Base-by-base conservation (phyloP, 2,797 vertebrate genomes). In the Melanotaenia maccullochi region DNA sequence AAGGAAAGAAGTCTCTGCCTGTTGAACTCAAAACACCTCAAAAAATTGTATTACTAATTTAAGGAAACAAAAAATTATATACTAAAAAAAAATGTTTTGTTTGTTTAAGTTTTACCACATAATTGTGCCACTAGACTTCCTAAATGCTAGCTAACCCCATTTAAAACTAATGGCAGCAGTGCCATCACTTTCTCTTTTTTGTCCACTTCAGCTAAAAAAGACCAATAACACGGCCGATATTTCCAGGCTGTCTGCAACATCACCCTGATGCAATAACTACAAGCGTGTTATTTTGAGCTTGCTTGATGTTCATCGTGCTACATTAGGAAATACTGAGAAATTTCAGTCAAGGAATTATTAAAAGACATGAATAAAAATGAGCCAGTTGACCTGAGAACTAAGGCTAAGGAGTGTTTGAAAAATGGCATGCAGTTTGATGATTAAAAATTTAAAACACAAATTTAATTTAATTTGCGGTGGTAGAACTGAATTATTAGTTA, bases 251-350 rank as follows among this genome's bases (percentile, higher is more conserved):
- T 33, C 65, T 65, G 22, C n/a, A 3, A 38, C 44, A 16, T 63
- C 42, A 42, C 59, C 38, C n/a, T 47, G 38, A 14, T 36, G 60
- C 60, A 72, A 59, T 47, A 61, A 40, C 42, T 47, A 52, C 13
- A 65, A 60, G 44, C 20, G 42, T 58, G 55, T 65, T 33, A 67
- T 12, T 56, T 74, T 61, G 32, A 36, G 28, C 55, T 66, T 28
- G 14, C 11, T 30, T 61, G 47, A 28, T 65, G 33, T 32, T 59
- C 38, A 40, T 49, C 20, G 32, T 24, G 24, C 24, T 16, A 36
- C 16, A 36, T 13, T 18, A 24, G 30, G 24, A 59, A 38, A 59
- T 32, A 47, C 16, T 36, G 9, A 30, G 24, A 14, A 54, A 13
- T 14, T 25, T 14, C 47, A 51, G n/a, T 22, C n/a, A 22, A 9